Percentiles rank a stretch among this genome's conserved stretches.
Evolutionary conservation across 2,797 vertebrate genomes (phyloP).

Genomic region (Hippopotamyrus pictus): DNA sequence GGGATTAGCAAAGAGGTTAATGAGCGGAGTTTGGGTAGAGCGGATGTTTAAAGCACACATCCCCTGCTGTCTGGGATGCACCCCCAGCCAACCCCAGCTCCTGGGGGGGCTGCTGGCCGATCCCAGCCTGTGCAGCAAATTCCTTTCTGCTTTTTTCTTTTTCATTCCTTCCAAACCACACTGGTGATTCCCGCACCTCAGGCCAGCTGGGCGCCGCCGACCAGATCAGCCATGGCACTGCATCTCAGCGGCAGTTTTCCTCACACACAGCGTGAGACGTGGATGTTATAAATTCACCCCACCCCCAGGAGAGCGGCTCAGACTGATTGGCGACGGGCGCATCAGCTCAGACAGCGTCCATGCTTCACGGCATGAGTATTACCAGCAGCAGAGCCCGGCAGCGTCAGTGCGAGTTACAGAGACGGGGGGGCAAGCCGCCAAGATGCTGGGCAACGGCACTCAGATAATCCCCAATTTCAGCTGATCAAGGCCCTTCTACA

Average conservation of each 20-base stretch:
- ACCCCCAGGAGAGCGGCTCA: neutral
- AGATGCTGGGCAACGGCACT: neutral
- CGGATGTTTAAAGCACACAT: neutral
- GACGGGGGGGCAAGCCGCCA: neutral
- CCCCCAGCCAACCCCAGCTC: neutral
- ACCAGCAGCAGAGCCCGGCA: neutral
- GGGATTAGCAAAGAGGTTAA: neutral
- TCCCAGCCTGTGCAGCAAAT: neutral
- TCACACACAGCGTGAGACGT: neutral
- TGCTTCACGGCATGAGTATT: neutral
- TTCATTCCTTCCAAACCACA: neutral
- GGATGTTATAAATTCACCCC: neutral
- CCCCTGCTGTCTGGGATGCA: neutral
- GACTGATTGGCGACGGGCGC: neutral
- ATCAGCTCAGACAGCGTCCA: neutral
- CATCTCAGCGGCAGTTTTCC: neutral
- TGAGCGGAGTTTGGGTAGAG: neutral
- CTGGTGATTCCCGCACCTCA: neutral
- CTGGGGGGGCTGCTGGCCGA: neutral
- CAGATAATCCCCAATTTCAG: neutral
- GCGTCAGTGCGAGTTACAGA: neutral
- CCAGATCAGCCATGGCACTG: neutral
- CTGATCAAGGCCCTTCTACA: neutral
- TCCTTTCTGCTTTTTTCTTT: neutral
- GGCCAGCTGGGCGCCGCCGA: neutral